These are phyloP conservation scores for Aphis gossypii DNA, from an alignment of 1,140 invertebrate species.

Conservation along the genomic window DNA sequence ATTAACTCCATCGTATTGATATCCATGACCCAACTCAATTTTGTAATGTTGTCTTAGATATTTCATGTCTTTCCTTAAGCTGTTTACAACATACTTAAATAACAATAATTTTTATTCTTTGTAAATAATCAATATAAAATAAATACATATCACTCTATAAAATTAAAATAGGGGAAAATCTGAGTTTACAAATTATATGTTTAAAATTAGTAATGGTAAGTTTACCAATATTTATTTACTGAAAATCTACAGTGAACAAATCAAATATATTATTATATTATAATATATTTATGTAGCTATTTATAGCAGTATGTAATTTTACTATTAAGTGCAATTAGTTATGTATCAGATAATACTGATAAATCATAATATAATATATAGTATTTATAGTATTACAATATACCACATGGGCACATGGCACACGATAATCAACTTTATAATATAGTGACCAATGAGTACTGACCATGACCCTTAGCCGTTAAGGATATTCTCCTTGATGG, in stretches of 20 bases:
- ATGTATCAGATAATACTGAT: not conserved
- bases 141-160: not conserved
- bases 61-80: not conserved
- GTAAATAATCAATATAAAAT: not conserved
- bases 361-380: not conserved
- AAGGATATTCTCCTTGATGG: not conserved
- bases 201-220: not conserved
- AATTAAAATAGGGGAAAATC: not conserved
- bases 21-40: not conserved
- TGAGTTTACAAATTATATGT: not conserved
- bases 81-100: not conserved
- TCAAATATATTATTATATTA: too few species aligned
- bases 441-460: not conserved
- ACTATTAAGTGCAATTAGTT: not conserved
- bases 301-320: not conserved
- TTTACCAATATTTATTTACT: not conserved
- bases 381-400: not conserved
- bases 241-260: not conserved
- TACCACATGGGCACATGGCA: too few species aligned
- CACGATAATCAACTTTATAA: not conserved
- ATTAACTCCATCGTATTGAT: not conserved
- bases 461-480: not conserved
- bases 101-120: not conserved
- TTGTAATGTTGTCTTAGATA: not conserved
- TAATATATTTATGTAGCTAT: too few species aligned